Conservation (phyloP, 2,113 vertebrate species). For the Crotophaga sulcirostris region DNA sequence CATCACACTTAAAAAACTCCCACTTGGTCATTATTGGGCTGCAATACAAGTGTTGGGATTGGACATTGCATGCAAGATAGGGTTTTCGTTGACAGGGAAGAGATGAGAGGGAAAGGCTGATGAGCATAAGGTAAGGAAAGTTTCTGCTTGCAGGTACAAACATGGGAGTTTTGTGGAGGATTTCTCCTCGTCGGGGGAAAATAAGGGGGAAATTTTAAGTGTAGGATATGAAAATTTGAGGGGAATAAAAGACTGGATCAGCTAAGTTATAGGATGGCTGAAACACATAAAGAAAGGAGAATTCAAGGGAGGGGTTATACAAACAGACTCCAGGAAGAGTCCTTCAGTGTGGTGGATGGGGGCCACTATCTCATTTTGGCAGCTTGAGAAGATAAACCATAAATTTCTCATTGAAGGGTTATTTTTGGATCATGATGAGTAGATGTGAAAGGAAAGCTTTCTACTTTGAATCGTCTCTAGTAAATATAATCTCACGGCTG, state of each 20-base stretch:
- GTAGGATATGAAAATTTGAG: neutral
- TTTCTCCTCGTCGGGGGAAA: neutral
- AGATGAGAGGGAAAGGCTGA: neutral
- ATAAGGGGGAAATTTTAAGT: neutral
- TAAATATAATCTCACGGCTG: neutral
- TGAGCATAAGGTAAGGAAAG: neutral
- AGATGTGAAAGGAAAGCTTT: neutral
- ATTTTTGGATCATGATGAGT: neutral
- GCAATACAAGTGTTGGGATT: neutral
- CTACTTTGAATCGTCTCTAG: neutral
- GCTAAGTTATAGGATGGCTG: neutral
- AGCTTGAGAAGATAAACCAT: neutral
- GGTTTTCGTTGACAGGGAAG: neutral
- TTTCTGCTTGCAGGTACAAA: neutral
- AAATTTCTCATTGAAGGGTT: neutral
- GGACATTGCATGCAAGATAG: rapidly evolving
- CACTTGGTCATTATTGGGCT: neutral
- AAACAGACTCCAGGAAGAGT: neutral
- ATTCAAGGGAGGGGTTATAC: neutral
- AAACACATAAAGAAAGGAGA: neutral
- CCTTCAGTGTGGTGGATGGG: neutral
- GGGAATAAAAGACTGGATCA: neutral
- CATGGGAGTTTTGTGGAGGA: neutral
- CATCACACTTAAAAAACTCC: neutral
- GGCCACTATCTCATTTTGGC: neutral